phyloP scores from a whole-genome alignment of 2,888 invertebrate species.

The Liodrosophila aerea region DNA sequence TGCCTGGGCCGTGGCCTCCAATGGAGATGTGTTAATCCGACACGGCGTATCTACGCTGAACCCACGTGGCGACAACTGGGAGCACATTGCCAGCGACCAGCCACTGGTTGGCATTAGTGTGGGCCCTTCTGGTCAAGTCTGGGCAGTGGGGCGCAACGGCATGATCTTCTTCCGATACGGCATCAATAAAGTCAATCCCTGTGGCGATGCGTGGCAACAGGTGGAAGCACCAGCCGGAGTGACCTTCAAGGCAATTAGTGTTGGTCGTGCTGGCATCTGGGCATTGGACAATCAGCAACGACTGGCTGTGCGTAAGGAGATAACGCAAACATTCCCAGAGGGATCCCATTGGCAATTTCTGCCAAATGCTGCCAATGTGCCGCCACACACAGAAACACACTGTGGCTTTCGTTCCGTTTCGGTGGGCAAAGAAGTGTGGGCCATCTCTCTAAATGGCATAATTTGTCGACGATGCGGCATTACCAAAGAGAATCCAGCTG shows the following conservation, averaged over 20 bases:
- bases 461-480: slow-evolving; percentile 90
- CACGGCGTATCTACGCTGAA: slow-evolving; percentile 89
- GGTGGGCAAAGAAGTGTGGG: slow-evolving; percentile 90
- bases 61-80: slow-evolving; percentile 86
- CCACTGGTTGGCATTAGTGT: slow-evolving; percentile 88
- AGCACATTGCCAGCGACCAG: slow-evolving; percentile 87
- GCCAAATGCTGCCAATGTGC: slow-evolving; percentile 84
- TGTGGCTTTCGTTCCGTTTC: slow-evolving; percentile 88
- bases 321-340: slow-evolving; percentile 89
- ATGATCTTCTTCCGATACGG: slow-evolving; percentile 91
- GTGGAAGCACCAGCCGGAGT: slow-evolving; percentile 88
- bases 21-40: slow-evolving; percentile 93
- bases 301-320: slow-evolving; percentile 90
- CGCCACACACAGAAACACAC: slow-evolving; percentile 84
- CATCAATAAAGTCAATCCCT: slow-evolving; percentile 86
- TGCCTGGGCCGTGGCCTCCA: slow-evolving; percentile 93
- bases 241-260: slow-evolving; percentile 89
- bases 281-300: slow-evolving; percentile 89
- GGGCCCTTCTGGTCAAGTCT: slow-evolving; percentile 87
- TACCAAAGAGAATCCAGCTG: slow-evolving; percentile 87
- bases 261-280: slow-evolving; percentile 90
- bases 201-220: slow-evolving; percentile 88
- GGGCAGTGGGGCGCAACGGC: slow-evolving; percentile 94
- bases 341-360: slow-evolving; percentile 93
- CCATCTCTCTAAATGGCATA: slow-evolving; percentile 87